Conservation (phyloP, 2,113 vertebrate genomes). For the Chlorodrepanis virens region DNA sequence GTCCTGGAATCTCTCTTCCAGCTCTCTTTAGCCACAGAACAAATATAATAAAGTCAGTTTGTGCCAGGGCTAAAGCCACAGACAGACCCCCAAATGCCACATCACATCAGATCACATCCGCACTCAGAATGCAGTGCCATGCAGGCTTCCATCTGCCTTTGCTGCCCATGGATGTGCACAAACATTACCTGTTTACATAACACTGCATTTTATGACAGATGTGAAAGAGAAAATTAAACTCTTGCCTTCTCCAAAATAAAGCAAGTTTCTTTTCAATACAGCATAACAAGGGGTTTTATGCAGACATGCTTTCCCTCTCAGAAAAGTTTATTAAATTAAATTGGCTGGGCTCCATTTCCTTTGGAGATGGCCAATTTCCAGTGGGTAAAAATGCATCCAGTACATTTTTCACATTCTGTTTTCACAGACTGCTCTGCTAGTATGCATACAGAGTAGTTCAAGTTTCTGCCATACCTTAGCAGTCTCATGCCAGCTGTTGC, state of each 20-base stretch:
- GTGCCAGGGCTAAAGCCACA: background rate
- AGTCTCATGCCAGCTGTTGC: slow-evolving; percentile 96
- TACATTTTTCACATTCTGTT: background rate
- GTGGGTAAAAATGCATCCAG: background rate
- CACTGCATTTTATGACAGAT: background rate
- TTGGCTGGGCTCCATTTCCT: slow-evolving; percentile 5
- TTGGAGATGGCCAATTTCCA: background rate
- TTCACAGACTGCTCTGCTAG: background rate
- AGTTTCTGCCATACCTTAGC: slow-evolving; percentile 78
- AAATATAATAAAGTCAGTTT: background rate
- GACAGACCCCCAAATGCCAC: background rate
- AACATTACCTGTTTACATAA: background rate
- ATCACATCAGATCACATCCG: background rate
- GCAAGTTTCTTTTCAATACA: background rate
- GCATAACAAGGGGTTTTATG: background rate
- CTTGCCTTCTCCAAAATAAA: background rate
- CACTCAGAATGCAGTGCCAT: background rate
- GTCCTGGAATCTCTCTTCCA: background rate
- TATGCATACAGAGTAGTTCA: background rate
- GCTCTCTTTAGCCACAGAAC: background rate
- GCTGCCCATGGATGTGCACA: background rate
- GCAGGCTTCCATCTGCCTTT: background rate
- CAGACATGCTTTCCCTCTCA: background rate
- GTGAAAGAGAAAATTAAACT: background rate
- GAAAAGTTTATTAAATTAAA: slow-evolving; percentile 22